Conservation (phyloP, 2,888 invertebrate species). For the Tetropium fuscum region DNA sequence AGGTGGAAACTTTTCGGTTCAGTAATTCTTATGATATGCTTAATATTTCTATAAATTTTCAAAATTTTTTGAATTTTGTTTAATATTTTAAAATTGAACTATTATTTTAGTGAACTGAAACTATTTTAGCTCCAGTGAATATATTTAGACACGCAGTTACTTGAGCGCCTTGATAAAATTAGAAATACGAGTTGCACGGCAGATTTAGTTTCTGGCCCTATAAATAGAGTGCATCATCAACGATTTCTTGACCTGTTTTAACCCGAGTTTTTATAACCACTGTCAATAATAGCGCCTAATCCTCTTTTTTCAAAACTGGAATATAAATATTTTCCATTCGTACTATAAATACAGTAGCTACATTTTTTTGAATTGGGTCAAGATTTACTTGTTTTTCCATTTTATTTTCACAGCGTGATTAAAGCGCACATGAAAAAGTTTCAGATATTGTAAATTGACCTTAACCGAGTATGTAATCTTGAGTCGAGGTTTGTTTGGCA, state of each 20-base stretch:
- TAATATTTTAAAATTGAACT: too few relatives aligned
- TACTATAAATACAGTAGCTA: neutral
- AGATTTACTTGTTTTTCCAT: slow-evolving; percentile 1
- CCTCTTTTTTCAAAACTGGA: neutral
- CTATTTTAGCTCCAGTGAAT: slow-evolving; percentile 6
- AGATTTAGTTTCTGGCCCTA: slow-evolving; percentile 18
- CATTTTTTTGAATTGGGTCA: slow-evolving; percentile 10
- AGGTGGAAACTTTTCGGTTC: too few relatives aligned
- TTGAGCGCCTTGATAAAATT: slow-evolving; percentile 7
- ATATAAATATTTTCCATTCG: neutral
- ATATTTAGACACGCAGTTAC: slow-evolving; percentile 5
- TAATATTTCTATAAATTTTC: too few relatives aligned
- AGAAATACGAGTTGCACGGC: slow-evolving; percentile 12
- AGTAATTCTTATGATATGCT: too few relatives aligned
- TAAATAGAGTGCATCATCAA: slow-evolving; percentile 14
- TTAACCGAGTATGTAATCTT: slow-evolving; percentile 14
- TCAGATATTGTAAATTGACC: slow-evolving; percentile 7
- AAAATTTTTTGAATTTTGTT: too few relatives aligned
- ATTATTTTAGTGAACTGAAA: too few relatives aligned
- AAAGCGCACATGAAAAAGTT: slow-evolving; percentile 1
- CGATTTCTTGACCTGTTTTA: slow-evolving; percentile 24
- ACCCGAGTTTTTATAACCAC: slow-evolving; percentile 14
- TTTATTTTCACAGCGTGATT: neutral
- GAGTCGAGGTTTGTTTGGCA: slow-evolving; percentile 7
- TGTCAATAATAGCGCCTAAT: neutral